phyloP scores from a whole-genome alignment of 2,797 vertebrate species.

The Distichodus sexfasciatus region DNA sequence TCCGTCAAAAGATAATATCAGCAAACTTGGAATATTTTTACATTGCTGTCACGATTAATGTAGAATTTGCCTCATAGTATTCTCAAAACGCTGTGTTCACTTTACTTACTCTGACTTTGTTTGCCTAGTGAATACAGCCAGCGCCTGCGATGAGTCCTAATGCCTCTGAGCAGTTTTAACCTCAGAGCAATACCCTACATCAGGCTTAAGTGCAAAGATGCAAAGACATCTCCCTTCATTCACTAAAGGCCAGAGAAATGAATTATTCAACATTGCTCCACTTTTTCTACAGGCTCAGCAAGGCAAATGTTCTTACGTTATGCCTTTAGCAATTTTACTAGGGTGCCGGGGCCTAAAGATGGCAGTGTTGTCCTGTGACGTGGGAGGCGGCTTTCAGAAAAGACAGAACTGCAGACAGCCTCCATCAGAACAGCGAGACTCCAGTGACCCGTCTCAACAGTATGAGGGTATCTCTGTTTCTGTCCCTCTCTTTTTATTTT shows the following conservation, averaged over 20 bases:
- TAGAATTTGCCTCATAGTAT: neutral
- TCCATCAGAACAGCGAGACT: neutral
- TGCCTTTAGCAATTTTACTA: neutral
- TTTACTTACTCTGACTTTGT: slow-evolving; percentile 10
- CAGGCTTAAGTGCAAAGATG: slow-evolving; percentile 42
- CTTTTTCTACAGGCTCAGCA: slow-evolving; percentile 49
- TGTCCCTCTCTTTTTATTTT: no score
- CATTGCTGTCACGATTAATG: neutral
- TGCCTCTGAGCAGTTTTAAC: neutral
- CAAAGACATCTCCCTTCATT: slow-evolving; percentile 49
- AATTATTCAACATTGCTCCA: slow-evolving; percentile 59
- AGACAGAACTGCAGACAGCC: no score
- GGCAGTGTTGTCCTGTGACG: slow-evolving; percentile 54
- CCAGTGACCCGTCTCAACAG: neutral
- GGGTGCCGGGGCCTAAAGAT: slow-evolving; percentile 41
- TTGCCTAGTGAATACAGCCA: neutral
- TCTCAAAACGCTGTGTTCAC: slow-evolving; percentile 10
- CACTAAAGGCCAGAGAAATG: slow-evolving; percentile 48
- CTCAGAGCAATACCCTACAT: slow-evolving; percentile 14
- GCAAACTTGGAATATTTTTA: neutral
- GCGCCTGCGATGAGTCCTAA: neutral
- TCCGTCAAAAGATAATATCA: no score
- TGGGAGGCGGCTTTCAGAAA: no score
- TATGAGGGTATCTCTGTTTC: no score
- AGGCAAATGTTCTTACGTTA: neutral